Evolutionary conservation across 2,888 invertebrate genomes (phyloP), one percentile per base, ranked within the genome.

Genomic region (Hofmannophila pseudospretella): DNA sequence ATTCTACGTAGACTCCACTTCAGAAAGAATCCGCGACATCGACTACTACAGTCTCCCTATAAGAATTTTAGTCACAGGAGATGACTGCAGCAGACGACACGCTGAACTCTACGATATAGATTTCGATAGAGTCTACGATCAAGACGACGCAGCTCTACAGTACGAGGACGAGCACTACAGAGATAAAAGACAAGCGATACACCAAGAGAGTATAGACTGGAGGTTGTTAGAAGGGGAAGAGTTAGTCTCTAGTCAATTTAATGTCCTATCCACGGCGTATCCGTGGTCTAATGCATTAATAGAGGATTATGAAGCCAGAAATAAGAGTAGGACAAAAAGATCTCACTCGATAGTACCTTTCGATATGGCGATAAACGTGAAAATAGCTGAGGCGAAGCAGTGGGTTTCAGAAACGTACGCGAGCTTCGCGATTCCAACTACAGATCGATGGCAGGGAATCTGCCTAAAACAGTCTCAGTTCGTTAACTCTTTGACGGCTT

Each of bases 391-490:
- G 57, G 94, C 95, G 8, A 93, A 92, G 60, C 93, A 94, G 65
- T 95, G 95, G 94, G 92, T 94, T 61, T 92, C 94, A 9, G 95
- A 95, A 72, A 95, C 95, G 0, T 92, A 94, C 51, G 95, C 95
- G 4, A 95, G 95, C 22, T 95, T 94, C 67, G 92, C 94, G n/a
- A 94, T 95, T 76, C 95, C 95, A 38, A 93, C 93, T 19, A 91
- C 91, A 16, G 92, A 93, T 66, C 90, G 91, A 58, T 94, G 94
- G 92, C 91, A 93, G 55, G 92, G 93, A 56, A 93, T 96, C 42
- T 96, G 96, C 60, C 73, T 96, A 45, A 90, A 92, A 50, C 89
- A 91, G 53, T 95, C 94, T 3, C 95, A 96, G 62, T 92, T 92
- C 59, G 90, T 96, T 29, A 94, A 94, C 57, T 93, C 93, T 5